A percentile compares a stretch with the other conserved stretches of the same genome.
Conservation (phyloP, 2,888 invertebrate genomes). For the Acronicta alni region DNA sequence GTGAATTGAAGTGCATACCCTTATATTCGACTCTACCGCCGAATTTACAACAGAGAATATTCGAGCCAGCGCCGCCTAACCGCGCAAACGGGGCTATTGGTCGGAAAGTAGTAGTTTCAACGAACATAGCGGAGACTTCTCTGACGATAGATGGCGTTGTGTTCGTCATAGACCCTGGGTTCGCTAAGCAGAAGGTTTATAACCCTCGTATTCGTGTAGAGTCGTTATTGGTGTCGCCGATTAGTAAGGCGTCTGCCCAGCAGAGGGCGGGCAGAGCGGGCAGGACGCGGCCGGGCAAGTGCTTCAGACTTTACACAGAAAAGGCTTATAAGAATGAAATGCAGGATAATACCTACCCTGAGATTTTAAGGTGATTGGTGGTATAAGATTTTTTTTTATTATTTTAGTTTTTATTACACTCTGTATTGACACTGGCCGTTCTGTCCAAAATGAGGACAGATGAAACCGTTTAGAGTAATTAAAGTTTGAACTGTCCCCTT, state of each 20-base stretch:
- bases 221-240: conserved; percentile 98
- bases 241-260: conserved; percentile 99
- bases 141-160: conserved; percentile 99
- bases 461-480: no score
- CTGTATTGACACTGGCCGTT: no score
- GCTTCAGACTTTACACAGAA: conserved; percentile 98
- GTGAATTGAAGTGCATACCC: conserved; percentile 99
- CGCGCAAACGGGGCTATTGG: conserved; percentile 97
- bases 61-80: conserved; percentile 98
- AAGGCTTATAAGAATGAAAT: conserved; percentile 98
- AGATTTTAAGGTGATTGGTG: conserved; percentile 91
- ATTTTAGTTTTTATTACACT: conserved; percentile 17
- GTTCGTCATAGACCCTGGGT: conserved; percentile 99
- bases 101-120: conserved; percentile 98
- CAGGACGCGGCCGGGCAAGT: conserved; percentile 99
- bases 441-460: no score
- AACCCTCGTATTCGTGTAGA: conserved; percentile 97
- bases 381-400: conserved; percentile 42
- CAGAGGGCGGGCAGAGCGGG: conserved; percentile 99
- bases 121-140: conserved; percentile 99
- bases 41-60: conserved; percentile 98
- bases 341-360: conserved; percentile 99
- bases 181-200: conserved; percentile 99
- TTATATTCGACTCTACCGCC: conserved; percentile 99
- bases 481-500: no score